A percentile compares a stretch with the other conserved stretches of the same genome.
Evolutionary conservation across 2,888 invertebrate species (phyloP).

Genomic region (Phlogophora meticulosa): DNA sequence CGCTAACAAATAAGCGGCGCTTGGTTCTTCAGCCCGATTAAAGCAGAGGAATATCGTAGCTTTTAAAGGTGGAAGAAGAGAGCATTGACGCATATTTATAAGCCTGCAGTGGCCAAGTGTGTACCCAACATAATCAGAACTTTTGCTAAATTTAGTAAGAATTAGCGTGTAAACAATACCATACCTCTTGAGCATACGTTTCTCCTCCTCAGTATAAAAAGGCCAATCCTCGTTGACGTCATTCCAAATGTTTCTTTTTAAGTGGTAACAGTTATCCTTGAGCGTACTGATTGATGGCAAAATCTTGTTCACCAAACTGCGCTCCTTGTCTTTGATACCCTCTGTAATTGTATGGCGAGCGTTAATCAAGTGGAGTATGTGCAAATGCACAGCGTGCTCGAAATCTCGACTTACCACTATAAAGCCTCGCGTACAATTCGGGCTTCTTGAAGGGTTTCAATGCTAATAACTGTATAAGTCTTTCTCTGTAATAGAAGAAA

Average conservation of each 20-base stretch:
- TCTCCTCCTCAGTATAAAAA: constrained; percentile 97
- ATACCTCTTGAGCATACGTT: constrained; percentile 96
- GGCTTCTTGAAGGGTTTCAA: constrained; percentile 98
- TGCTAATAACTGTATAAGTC: constrained; percentile 98
- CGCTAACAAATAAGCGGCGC: neutral
- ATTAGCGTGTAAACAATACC: constrained; percentile 27
- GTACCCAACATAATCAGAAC: constrained; percentile 5
- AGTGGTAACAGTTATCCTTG: constrained; percentile 97
- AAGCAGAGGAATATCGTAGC: neutral
- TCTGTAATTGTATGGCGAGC: constrained; percentile 91
- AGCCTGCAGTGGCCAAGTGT: neutral
- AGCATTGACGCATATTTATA: neutral
- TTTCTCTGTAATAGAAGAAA: constrained; percentile 94
- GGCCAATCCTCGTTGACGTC: constrained; percentile 99
- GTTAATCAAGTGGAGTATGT: constrained; percentile 68
- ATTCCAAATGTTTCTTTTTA: constrained; percentile 97
- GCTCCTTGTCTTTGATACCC: constrained; percentile 96
- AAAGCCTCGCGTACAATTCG: constrained; percentile 95
- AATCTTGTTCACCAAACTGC: constrained; percentile 94
- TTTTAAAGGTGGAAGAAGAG: neutral
- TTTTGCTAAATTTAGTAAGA: constrained; percentile 9
- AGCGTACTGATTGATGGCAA: constrained; percentile 95
- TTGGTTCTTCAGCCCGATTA: neutral
- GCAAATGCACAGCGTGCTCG: constrained; percentile 46
- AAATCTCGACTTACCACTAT: constrained; percentile 92